Conservation (phyloP, 2,797 vertebrate species). For the Spondyliosoma cantharus region DNA sequence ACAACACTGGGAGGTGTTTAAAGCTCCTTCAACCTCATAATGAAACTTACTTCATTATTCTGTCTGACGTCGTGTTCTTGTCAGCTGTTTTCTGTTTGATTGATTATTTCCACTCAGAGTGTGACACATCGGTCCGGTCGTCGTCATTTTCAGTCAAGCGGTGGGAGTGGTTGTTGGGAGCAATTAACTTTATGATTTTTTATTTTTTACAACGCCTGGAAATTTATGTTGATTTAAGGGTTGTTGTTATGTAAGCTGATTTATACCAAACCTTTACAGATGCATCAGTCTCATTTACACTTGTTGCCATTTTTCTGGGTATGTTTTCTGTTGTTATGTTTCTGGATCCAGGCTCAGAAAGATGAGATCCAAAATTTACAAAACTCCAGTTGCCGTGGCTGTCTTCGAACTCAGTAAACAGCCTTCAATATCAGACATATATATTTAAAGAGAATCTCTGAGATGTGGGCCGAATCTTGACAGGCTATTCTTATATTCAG, state of each 20-base stretch:
- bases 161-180: background rate
- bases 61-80: background rate
- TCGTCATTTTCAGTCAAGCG: background rate
- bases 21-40: background rate
- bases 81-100: constrained; percentile 2
- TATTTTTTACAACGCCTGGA: background rate
- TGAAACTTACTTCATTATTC: background rate
- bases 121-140: background rate
- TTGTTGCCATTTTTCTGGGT: background rate
- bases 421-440: constrained; percentile 11
- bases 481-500: background rate
- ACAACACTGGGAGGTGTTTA: too few relatives aligned
- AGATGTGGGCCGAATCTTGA: background rate
- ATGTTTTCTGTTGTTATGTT: background rate
- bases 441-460: constrained; percentile 22
- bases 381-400: background rate
- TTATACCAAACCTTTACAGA: constrained; percentile 20
- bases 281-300: background rate
- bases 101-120: constrained; percentile 5
- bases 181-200: background rate
- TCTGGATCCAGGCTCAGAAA: background rate
- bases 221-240: constrained; percentile 1
- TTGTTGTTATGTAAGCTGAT: constrained; percentile 1
- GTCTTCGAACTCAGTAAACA: constrained; percentile 22
- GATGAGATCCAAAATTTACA: background rate